These are phyloP conservation scores for Dendrolimus houi DNA, from an alignment of 2,888 invertebrate species.

Conservation along the genomic window DNA sequence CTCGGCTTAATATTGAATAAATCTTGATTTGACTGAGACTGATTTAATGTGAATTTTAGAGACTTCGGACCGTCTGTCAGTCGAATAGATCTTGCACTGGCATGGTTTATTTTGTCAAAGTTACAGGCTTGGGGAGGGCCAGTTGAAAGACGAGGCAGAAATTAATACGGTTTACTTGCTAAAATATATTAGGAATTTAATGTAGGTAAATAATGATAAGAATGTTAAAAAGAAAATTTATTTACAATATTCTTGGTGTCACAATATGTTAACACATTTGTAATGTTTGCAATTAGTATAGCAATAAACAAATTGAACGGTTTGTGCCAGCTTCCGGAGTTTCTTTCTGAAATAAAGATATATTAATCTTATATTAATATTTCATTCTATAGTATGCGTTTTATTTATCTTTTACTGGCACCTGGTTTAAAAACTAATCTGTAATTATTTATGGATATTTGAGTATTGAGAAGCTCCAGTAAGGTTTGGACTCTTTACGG, in stretches of 20 bases:
- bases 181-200: neutral
- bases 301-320: conserved; percentile 22
- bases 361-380: neutral
- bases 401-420: neutral
- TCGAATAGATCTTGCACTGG: too few relatives aligned
- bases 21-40: too few relatives aligned
- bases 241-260: conserved; percentile 21
- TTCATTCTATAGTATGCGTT: neutral
- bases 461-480: too few relatives aligned
- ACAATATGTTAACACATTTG: conserved; percentile 28
- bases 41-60: too few relatives aligned
- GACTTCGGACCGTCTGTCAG: too few relatives aligned
- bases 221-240: conserved; percentile 11
- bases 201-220: neutral
- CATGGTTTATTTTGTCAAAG: too few relatives aligned
- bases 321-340: conserved; percentile 28
- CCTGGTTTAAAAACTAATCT: too few relatives aligned
- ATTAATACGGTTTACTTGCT: neutral
- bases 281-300: conserved; percentile 17
- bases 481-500: too few relatives aligned
- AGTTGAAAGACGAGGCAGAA: too few relatives aligned
- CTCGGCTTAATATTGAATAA: too few relatives aligned
- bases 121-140: too few relatives aligned
- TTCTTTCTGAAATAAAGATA: conserved; percentile 45
- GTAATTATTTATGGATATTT: too few relatives aligned